Base-by-base conservation (phyloP, 2,888 invertebrate genomes). In the Euplagia quadripunctaria region DNA sequence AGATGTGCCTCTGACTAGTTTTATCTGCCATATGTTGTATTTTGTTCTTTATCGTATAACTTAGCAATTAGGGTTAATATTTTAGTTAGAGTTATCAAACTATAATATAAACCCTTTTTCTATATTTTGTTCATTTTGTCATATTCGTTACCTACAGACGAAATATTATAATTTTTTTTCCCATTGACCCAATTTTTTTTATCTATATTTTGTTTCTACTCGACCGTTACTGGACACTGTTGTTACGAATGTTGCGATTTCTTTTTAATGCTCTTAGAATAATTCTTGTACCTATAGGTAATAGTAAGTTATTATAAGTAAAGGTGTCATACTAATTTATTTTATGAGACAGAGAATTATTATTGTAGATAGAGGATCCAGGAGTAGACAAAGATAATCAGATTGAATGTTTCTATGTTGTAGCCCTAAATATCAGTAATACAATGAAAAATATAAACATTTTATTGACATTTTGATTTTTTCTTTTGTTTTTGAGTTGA, bases 1-100 rank as follows among this genome's bases (percentile, higher is more conserved):
- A 78, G 71, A 72, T 58, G 71, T 72, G 70, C 76, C 68, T 76
- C 71, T 64, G 64, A 71, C 67, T 73, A 65, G 68, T 73, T 67
- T 65, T 67, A 70, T 73, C 67, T 63, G 46, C 16, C 14, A 41
- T 52, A 55, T 42, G 1, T n/a, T 42, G 1, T n/a, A n/a, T 52
- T 68, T 2, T 5, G 43, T 68, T 68, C n/a, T 20, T 68, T 20
- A 43, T 58, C 41, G 11, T 49, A 49, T 66, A 51, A 51, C 6
- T 14, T 2, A 31, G 61, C 12, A 61, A 61, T 61, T 14, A 31
- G 14, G 14, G 6, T 46, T 6, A 3, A 46, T 46, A 46, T 46
- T 31, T 31, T 31, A 31, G 31, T 31, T 31, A 1, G 31, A 31
- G 2, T 31, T 31, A 31, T 31, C 31, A 1, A 31, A 31, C 31